Base-by-base conservation (phyloP, 2,888 invertebrate species). In the Seira musarum region DNA sequence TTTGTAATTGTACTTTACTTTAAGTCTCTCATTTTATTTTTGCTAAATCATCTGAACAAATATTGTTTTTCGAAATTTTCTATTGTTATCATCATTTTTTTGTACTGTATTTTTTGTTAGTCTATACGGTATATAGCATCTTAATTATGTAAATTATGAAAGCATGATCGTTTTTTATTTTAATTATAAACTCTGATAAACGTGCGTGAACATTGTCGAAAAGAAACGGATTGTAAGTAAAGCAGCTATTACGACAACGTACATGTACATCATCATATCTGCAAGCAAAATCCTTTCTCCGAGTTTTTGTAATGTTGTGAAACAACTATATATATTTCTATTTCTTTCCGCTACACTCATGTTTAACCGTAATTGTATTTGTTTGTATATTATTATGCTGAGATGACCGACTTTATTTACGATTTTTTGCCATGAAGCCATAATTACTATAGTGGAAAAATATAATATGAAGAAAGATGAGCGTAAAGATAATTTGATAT, bases 321-420 rank as follows among this genome's bases (percentile, higher is more conserved):
- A 57, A 6, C n/a, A 8, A 40, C 40, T 5, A 40, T 40, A 40
- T 40, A 40, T 8, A 13, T 13, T 40, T 8, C n/a, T 57, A 57
- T 57, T 57, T 57, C 13, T 57, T 57, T 57, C 10, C 57, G 57
- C 17, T 57, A 57, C n/a, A 57, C 57, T 57, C n/a, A 8, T 13
- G 40, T 40, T 40, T 57, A 57, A 57, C 57, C 57, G n/a, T 13
- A n/a, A 57, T 57, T 57, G 57, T 57, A 57, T 57, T 57, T 57
- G n/a, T 57, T 57, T 57, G n/a, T 57, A n/a, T 57, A 57, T n/a
- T n/a, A n/a, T n/a, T n/a, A n/a, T n/a, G 57, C 57, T 57, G 57
- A 40, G 13, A 40, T 40, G 6, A 40, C 6, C 13, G n/a, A n/a
- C n/a, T n/a, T n/a, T n/a, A n/a, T n/a, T n/a, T n/a, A n/a, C 40